Conservation (phyloP, 2,888 invertebrate genomes). For the Andrena chrysosceles region DNA sequence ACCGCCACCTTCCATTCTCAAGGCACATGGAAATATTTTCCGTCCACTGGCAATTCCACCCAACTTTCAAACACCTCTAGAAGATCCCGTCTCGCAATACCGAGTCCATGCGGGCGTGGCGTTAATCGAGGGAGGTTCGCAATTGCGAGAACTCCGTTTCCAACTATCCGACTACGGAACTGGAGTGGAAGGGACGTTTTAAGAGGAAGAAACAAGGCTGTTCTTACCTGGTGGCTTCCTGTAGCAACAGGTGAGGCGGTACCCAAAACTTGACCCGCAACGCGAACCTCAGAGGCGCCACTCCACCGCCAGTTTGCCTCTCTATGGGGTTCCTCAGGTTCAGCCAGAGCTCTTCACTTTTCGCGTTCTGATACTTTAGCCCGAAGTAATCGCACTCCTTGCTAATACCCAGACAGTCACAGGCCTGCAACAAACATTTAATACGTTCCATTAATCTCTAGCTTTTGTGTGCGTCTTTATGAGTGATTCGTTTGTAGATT, state of each 20-base stretch:
- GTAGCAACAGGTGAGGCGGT: constrained; percentile 93
- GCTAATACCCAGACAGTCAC: constrained; percentile 92
- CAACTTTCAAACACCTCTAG: background rate
- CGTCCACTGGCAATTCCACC: too few relatives aligned
- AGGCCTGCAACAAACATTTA: constrained; percentile 87
- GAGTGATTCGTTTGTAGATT: background rate
- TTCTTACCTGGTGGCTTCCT: constrained; percentile 91
- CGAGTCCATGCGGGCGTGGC: background rate
- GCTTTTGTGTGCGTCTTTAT: background rate
- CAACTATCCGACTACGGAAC: background rate
- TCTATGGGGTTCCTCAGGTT: constrained; percentile 94
- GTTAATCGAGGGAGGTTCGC: background rate
- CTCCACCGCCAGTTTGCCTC: constrained; percentile 90
- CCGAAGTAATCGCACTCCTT: constrained; percentile 96
- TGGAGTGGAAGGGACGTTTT: background rate
- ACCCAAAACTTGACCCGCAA: constrained; percentile 96
- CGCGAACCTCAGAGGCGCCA: constrained; percentile 88
- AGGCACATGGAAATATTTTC: too few relatives aligned
- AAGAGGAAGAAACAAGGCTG: background rate
- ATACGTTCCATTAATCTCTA: background rate
- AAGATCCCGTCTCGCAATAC: background rate
- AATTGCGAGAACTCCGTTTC: background rate
- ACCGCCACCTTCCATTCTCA: background rate
- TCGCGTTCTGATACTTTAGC: constrained; percentile 89
- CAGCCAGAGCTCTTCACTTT: constrained; percentile 93